Evolutionary conservation across 2,797 vertebrate species (phyloP).

Genomic region (Lepus oiostolus): DNA sequence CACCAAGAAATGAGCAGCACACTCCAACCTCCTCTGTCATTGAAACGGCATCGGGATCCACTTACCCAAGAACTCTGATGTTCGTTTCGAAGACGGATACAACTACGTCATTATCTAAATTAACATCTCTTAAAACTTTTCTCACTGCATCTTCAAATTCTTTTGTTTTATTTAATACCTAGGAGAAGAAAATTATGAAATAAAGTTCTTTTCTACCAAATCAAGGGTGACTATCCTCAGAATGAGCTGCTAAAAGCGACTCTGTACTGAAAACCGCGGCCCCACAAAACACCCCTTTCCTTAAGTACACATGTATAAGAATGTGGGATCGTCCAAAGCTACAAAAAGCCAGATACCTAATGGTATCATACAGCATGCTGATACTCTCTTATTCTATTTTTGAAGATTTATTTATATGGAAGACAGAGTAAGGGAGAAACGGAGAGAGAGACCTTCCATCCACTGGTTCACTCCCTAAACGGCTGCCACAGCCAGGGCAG

Average conservation of each 20-base stretch:
- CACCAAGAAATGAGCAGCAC: slow-evolving; percentile 18
- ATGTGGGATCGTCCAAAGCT: not conserved
- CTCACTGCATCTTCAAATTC: slow-evolving; percentile 98
- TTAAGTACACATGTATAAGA: slow-evolving; percentile 6
- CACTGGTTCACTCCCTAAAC: too few species aligned
- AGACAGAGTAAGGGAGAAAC: too few species aligned
- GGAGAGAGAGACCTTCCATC: too few species aligned
- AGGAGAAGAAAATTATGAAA: slow-evolving; percentile 80
- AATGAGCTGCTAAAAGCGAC: slow-evolving; percentile 58
- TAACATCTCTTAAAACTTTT: slow-evolving; percentile 96
- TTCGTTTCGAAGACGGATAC: slow-evolving; percentile 99
- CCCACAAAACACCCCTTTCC: slow-evolving; percentile 1
- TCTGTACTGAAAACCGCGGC: slow-evolving; percentile 58
- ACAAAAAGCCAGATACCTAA: slow-evolving; percentile 7
- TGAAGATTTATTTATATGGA: too few species aligned
- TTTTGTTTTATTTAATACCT: slow-evolving; percentile 98
- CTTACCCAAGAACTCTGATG: slow-evolving; percentile 99
- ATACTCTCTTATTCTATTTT: not conserved
- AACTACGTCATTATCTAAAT: slow-evolving; percentile 98
- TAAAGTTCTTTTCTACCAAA: slow-evolving; percentile 52
- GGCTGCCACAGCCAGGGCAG: too few species aligned
- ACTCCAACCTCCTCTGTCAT: not conserved
- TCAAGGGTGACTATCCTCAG: slow-evolving; percentile 37
- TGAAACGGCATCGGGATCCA: slow-evolving; percentile 58
- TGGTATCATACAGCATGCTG: slow-evolving; percentile 3